Evolutionary conservation across 2,113 vertebrate genomes (phyloP).

Genomic region (Elaphurus davidianus): DNA sequence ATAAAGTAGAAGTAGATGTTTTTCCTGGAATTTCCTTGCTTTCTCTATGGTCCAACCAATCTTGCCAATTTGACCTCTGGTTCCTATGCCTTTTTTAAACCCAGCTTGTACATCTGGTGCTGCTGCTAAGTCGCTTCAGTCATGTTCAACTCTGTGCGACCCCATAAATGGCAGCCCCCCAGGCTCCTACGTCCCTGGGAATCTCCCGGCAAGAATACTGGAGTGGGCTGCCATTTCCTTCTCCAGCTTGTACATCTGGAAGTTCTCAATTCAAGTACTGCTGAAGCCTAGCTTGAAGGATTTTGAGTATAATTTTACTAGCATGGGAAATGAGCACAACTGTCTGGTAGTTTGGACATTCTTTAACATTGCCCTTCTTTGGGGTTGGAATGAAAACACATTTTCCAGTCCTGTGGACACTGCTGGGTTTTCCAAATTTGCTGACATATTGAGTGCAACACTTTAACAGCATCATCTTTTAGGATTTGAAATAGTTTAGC

Average conservation of each 20-base stretch:
- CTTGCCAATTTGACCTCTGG: neutral
- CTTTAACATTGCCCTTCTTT: neutral
- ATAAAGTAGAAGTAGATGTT: neutral
- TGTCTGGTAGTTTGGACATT: neutral
- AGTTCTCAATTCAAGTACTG: neutral
- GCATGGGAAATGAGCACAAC: neutral
- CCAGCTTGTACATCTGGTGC: neutral
- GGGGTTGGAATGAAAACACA: neutral
- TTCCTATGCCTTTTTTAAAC: neutral
- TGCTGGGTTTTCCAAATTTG: neutral
- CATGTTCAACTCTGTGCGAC: neutral
- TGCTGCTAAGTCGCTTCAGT: neutral
- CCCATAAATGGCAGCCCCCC: neutral
- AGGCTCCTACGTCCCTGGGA: neutral
- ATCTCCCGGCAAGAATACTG: neutral
- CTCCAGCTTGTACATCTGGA: neutral
- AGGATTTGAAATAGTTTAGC: neutral
- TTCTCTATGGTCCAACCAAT: neutral
- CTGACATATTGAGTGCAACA: neutral
- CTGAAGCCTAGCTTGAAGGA: neutral
- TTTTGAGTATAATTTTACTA: neutral
- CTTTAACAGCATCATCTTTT: neutral
- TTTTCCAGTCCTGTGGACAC: neutral
- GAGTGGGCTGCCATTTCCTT: neutral
- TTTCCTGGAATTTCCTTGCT: neutral